Base-by-base conservation (phyloP, 2,113 vertebrate genomes). In the Empidonax traillii region DNA sequence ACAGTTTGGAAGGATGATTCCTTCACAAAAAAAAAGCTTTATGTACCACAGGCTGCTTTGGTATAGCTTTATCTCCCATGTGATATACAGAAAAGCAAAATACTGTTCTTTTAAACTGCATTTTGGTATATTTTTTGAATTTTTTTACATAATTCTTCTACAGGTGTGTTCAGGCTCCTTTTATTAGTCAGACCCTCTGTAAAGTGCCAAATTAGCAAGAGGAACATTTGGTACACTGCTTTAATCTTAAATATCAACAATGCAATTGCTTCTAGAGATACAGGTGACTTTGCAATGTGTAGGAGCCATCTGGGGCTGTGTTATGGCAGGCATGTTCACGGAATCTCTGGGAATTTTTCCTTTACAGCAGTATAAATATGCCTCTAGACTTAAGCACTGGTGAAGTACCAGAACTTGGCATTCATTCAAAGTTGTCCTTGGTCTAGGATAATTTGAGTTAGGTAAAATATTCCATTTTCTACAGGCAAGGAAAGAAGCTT, bases 241-340 rank as follows among this genome's bases (percentile, higher is more conserved):
- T 71, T 59, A 67, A 67, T 93, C 72, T 77, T 63, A 24, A 8
- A 90, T 59, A 87, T 62, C 67, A 85, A 52, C 71, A 87, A 3
- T 86, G 56, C 25, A 43, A 27, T 90, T 83, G 39, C 61, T 91
- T 71, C 30, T 63, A 30, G 51, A 67, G 90, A 44, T 86, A 21
- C n/a, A 88, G 82, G 87, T 96, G 87, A 69, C 91, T 91, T 76
- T 73, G 37, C 65, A 81, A 39, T 30, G 59, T 83, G 77, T 69
- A 76, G 85, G 79, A 84, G 65, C 90, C 0, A 15, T 84, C 85
- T 77, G 78, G 82, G 75, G 51, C 94, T 96, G 35, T 62, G 52
- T 83, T 89, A n/a, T 19, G 37, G 92, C 68, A 89, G 73, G 39
- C 56, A 21, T 2, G 5, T 73, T 84, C 86, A 21, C 55, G 8